Conservation (phyloP, 2,113 vertebrate genomes). For the Dicaeum eximium region DNA sequence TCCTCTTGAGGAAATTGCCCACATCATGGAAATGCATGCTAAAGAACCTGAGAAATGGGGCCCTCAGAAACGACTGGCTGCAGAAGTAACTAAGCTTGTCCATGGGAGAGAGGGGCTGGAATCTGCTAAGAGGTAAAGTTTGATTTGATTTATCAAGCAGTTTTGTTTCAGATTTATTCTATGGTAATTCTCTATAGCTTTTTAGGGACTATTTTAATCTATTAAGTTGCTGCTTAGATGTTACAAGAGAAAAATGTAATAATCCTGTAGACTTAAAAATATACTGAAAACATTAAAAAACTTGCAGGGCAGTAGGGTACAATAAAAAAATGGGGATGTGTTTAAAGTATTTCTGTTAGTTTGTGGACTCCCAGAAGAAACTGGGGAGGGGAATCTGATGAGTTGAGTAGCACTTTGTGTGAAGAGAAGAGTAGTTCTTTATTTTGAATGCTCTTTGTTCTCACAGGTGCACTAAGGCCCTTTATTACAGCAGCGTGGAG, state of each 20-base stretch:
- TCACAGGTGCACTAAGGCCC: slow-evolving; percentile 84
- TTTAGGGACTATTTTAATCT: background rate
- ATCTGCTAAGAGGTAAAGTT: slow-evolving; percentile 88
- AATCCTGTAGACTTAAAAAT: background rate
- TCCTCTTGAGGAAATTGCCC: slow-evolving; percentile 86
- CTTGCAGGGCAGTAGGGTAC: background rate
- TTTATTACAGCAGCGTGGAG: slow-evolving; percentile 83
- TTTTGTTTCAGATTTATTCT: background rate
- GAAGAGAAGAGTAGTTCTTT: background rate
- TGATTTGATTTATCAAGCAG: background rate
- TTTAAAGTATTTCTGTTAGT: background rate
- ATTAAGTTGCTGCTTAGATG: background rate
- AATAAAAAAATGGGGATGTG: background rate
- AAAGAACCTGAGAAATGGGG: slow-evolving; percentile 84
- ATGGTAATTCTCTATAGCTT: background rate
- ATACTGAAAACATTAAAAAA: no score
- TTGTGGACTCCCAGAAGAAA: background rate
- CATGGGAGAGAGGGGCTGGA: slow-evolving; percentile 91
- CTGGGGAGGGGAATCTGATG: background rate
- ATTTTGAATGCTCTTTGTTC: background rate
- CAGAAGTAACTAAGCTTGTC: slow-evolving; percentile 94
- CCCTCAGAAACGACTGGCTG: slow-evolving; percentile 91
- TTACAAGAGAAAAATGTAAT: background rate
- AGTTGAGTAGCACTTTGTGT: background rate
- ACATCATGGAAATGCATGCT: slow-evolving; percentile 86